Evolutionary conservation across 2,113 vertebrate genomes (phyloP).

Genomic region (Eurypyga helias): DNA sequence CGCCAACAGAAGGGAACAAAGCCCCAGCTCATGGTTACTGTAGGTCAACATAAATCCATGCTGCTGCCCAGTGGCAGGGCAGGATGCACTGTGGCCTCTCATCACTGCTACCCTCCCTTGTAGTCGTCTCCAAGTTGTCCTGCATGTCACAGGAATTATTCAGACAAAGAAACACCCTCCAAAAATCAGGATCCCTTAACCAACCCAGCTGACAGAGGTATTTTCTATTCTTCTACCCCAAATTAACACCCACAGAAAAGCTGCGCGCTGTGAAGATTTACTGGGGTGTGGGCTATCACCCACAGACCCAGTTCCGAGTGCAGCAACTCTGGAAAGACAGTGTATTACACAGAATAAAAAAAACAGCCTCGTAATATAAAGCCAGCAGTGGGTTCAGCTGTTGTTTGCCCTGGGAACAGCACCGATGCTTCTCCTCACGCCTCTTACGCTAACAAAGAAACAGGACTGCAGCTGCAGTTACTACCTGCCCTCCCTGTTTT

Average conservation of each 20-base stretch:
- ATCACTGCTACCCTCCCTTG: neutral
- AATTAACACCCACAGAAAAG: neutral
- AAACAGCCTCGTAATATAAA: neutral
- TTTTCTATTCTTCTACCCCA: neutral
- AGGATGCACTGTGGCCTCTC: neutral
- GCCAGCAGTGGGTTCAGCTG: neutral
- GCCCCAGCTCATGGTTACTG: neutral
- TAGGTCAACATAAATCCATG: neutral
- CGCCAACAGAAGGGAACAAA: neutral
- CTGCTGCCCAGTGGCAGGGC: neutral
- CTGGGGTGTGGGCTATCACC: neutral
- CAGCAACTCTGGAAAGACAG: neutral
- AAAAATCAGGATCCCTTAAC: neutral
- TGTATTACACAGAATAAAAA: neutral
- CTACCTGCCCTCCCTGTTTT: neutral
- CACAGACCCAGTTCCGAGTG: neutral
- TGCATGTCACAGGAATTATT: neutral
- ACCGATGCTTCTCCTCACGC: neutral
- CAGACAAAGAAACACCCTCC: neutral
- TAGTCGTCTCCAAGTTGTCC: rapidly evolving
- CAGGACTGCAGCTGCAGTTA: neutral
- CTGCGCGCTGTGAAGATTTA: neutral
- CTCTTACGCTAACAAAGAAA: neutral
- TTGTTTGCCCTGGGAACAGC: neutral
- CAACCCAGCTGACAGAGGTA: neutral